phyloP scores from a whole-genome alignment of 2,797 vertebrate genomes.

The Rallus crepitans region DNA sequence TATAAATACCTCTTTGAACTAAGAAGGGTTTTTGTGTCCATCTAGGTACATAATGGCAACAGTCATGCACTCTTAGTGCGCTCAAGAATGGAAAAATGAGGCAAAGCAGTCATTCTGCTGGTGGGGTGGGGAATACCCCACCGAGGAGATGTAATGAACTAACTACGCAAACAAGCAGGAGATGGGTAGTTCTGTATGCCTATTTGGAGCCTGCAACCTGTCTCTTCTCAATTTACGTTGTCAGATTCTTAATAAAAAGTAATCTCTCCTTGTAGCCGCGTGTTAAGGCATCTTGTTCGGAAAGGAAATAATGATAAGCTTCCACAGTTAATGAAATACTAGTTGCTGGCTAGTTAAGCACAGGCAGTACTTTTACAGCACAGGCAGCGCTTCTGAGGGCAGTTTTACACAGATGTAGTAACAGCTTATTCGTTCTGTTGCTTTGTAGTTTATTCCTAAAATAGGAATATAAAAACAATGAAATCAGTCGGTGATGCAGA shows the following conservation, averaged over 20 bases:
- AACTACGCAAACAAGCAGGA: constrained; percentile 70
- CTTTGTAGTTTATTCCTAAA: constrained; percentile 65
- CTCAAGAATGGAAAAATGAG: constrained; percentile 75
- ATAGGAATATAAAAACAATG: constrained; percentile 54
- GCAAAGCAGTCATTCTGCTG: constrained; percentile 77
- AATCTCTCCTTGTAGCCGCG: constrained; percentile 36
- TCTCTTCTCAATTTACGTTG: constrained; percentile 65
- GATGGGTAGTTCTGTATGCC: constrained; percentile 59
- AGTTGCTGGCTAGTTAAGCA: constrained; percentile 39
- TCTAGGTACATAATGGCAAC: constrained; percentile 78
- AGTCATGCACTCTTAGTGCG: constrained; percentile 76
- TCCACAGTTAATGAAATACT: not conserved
- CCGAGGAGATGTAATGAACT: constrained; percentile 72
- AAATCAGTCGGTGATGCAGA: constrained; percentile 68
- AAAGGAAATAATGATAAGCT: constrained; percentile 46
- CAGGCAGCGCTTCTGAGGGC: constrained; percentile 58
- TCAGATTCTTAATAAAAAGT: constrained; percentile 2
- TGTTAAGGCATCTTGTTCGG: constrained; percentile 63
- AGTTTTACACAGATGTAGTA: constrained; percentile 40
- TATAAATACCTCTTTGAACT: constrained; percentile 56
- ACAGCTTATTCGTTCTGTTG: constrained; percentile 61
- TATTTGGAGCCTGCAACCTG: constrained; percentile 62
- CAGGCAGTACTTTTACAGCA: constrained; percentile 26
- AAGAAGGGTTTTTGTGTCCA: constrained; percentile 78
- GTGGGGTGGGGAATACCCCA: constrained; percentile 80